Evolutionary conservation across 2,113 vertebrate genomes (phyloP).

Genomic region (Psilopogon haemacephalus): DNA sequence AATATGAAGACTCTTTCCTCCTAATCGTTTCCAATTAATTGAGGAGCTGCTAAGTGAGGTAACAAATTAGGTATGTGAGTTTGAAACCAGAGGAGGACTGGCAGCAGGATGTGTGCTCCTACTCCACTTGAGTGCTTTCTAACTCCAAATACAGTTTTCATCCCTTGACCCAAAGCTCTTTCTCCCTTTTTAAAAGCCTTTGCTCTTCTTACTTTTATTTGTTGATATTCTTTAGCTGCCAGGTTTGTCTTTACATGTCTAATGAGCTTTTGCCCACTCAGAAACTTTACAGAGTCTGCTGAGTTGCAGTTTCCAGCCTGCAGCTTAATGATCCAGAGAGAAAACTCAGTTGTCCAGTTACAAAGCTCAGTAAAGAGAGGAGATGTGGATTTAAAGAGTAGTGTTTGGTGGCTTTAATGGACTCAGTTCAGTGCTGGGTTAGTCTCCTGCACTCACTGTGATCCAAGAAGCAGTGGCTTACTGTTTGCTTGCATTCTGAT

Average conservation of each 20-base stretch:
- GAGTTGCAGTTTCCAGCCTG: conserved; percentile 29
- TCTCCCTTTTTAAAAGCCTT: not conserved
- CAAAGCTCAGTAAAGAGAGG: not conserved
- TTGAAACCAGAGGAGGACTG: not conserved
- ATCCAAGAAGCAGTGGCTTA: conserved; percentile 11
- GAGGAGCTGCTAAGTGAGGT: conserved; percentile 1
- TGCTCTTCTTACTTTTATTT: not conserved
- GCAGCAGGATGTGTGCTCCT: not conserved
- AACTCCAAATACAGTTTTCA: not conserved
- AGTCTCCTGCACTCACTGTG: not conserved
- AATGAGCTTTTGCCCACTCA: conserved; percentile 42
- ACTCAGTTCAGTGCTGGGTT: conserved; percentile 1
- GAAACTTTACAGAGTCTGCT: conserved; percentile 42
- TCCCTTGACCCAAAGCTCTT: not conserved
- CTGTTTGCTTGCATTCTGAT: conserved; percentile 25
- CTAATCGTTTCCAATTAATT: conserved; percentile 25
- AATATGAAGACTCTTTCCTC: conserved; percentile 3
- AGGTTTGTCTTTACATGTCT: conserved; percentile 31
- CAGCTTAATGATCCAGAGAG: conserved; percentile 32
- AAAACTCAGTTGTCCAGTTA: conserved; percentile 27
- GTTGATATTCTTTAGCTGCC: not conserved
- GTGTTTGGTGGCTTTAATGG: conserved; percentile 10
- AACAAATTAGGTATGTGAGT: not conserved
- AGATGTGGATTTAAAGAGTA: not conserved
- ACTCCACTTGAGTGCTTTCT: not conserved